phyloP scores from a whole-genome alignment of 2,888 invertebrate species.

The Tetheella fluctuosa region DNA sequence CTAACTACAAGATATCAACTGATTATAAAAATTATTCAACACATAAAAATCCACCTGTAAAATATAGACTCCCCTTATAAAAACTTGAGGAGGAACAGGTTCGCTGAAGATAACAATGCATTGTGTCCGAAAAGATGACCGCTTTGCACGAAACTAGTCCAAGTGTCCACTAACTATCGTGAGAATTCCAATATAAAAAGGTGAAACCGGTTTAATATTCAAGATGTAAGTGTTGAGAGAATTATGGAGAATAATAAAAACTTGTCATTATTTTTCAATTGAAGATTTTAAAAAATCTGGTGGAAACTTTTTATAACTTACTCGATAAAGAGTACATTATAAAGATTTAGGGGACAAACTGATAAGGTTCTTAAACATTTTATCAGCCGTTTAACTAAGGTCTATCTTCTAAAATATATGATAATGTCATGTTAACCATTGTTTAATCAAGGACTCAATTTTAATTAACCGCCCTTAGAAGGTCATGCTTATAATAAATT shows the following conservation, averaged over 20 bases:
- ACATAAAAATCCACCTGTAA: conserved; percentile 37
- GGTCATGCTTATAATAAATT: too few species aligned
- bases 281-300: background rate
- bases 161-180: conserved; percentile 28
- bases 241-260: background rate
- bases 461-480: too few species aligned
- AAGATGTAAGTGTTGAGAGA: background rate
- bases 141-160: conserved; percentile 32
- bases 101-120: conserved; percentile 25
- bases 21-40: background rate
- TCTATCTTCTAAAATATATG: too few species aligned
- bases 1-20: conserved; percentile 1
- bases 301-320: background rate
- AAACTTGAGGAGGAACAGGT: conserved; percentile 33
- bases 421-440: too few species aligned
- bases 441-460: too few species aligned
- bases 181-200: conserved; percentile 34
- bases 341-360: too few species aligned
- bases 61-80: conserved; percentile 28
- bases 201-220: conserved; percentile 11
- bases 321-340: background rate
- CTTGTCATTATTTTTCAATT: background rate
- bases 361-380: too few species aligned
- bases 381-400: too few species aligned
- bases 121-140: conserved; percentile 27